Percentiles rank a stretch among this genome's conserved stretches.
These are phyloP conservation scores for Geophilus truncorum DNA, from an alignment of 2,888 invertebrate species.

Conservation along the genomic window DNA sequence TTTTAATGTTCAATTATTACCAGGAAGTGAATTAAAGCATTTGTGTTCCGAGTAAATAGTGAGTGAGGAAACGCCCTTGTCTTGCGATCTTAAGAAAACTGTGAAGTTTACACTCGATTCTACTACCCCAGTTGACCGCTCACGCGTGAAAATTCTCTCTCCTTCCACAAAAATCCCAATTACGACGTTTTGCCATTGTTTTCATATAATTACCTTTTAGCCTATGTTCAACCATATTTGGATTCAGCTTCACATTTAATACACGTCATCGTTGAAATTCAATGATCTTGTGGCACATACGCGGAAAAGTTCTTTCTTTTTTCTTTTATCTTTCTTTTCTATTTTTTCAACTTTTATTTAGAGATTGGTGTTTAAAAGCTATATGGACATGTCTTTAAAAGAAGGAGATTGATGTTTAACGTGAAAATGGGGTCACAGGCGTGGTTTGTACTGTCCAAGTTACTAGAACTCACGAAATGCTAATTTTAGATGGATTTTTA, in stretches of 20 bases:
- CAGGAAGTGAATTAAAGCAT: not conserved
- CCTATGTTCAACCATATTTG: not conserved
- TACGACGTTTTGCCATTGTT: not conserved
- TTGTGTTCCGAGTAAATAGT: not conserved
- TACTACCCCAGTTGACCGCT: not conserved
- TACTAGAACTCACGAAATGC: not conserved
- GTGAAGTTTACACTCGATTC: conserved; percentile 15
- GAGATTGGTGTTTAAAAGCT: not conserved
- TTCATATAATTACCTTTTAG: not conserved
- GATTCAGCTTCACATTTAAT: too few relatives aligned
- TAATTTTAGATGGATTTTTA: not conserved
- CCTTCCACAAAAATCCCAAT: not conserved
- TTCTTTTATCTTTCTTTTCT: not conserved
- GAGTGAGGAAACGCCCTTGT: conserved; percentile 7
- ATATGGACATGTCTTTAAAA: not conserved
- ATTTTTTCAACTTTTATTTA: not conserved
- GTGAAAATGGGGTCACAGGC: not conserved
- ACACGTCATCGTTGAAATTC: not conserved
- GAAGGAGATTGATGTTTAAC: not conserved
- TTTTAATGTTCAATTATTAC: not conserved
- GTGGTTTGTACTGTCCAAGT: not conserved
- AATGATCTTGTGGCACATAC: not conserved
- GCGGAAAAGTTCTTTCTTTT: not conserved
- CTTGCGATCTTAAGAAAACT: not conserved
- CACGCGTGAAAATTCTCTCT: not conserved